Evolutionary conservation across 2,797 vertebrate species (phyloP), one percentile per base, ranked within the genome.

Genomic region (Gymnoscopelus microlampas): DNA sequence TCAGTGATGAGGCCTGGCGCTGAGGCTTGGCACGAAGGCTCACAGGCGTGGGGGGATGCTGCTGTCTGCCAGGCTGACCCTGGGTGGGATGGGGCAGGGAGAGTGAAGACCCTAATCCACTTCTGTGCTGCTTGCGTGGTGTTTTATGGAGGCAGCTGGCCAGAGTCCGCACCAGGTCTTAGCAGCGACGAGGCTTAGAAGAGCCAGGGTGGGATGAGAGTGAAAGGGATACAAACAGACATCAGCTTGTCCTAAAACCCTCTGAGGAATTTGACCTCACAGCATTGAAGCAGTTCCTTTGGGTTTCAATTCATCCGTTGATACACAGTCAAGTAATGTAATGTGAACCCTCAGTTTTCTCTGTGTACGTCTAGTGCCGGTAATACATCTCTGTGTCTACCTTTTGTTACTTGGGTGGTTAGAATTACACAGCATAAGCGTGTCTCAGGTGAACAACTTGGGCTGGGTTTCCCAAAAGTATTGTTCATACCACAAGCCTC

Each of bases 21-120:
- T 69, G 71, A 84, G 78, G 74, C 76, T 80, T 86, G 86, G 84
- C 81, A 78, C 53, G 62, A 85, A 84, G 80, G 84, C 81, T 76
- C 47, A 71, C 70, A 79, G 78, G 69, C 3, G 58, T 44, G 44
- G 64, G 72, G 54, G 68, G 71, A 68, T 71, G 76, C 63, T 57
- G 71, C 53, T 29, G 49, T 68, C 72, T 60, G 61, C 71, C 63
- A 66, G 69, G 61, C 61, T 32, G 19, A 68, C 19, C 3, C 69
- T 65, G 32, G 59, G 24, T 53, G 48, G 47, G 39, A 7, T n/a
- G 48, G 49, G 6, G 3, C 35, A 53, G 58, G 61, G 69, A 65
- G 78, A 68, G 5, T n/a, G 60, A 6, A 35, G 39, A 26, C 80
- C 76, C 76, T 73, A 62, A 85, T 90, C 81, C 76, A 58, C 66